Conservation (phyloP, 2,888 invertebrate genomes). For the Cryptus viduatorius region DNA sequence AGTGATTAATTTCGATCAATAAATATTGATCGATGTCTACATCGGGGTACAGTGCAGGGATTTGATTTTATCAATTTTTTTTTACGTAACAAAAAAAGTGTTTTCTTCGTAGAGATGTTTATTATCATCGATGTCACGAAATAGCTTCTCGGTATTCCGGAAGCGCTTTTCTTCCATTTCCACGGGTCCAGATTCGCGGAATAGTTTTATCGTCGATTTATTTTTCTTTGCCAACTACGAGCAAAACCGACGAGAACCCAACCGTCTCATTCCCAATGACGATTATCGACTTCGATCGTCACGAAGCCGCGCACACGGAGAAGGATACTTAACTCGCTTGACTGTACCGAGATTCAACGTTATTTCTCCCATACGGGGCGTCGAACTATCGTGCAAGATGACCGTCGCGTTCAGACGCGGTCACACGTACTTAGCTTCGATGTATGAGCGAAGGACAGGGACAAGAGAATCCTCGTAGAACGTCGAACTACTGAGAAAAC, state of each 20-base stretch:
- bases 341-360: conserved; percentile 38
- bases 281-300: background rate
- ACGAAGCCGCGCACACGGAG: background rate
- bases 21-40: too few species aligned
- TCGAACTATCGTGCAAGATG: conserved; percentile 29
- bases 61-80: background rate
- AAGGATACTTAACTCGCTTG: background rate
- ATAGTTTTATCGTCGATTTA: conserved; percentile 1
- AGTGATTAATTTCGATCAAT: too few species aligned
- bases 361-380: conserved; percentile 39
- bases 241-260: background rate
- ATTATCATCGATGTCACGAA: background rate
- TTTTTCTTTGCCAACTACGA: background rate
- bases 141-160: background rate
- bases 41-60: too few species aligned
- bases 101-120: background rate
- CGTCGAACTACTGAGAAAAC: conserved; percentile 28
- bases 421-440: conserved; percentile 44
- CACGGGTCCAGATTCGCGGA: background rate
- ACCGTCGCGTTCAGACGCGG: conserved; percentile 18
- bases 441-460: conserved; percentile 47
- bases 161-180: background rate
- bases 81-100: background rate
- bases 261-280: background rate
- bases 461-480: background rate